Conservation (phyloP, 2,888 invertebrate genomes). For the Euzetes globulus region DNA sequence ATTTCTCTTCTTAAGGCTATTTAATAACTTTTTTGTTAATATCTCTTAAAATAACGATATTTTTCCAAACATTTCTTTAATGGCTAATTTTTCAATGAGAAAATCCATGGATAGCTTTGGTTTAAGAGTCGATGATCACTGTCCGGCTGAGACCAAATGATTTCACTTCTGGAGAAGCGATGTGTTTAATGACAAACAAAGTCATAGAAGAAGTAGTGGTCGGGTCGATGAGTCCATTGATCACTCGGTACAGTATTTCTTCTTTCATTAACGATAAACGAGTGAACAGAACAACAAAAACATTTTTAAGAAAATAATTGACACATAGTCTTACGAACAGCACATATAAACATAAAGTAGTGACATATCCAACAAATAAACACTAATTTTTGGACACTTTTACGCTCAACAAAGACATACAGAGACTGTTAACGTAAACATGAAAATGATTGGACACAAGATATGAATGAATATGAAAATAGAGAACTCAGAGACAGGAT, state of each 20-base stretch:
- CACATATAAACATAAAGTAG: not conserved
- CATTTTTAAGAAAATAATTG: not conserved
- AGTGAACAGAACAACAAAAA: not conserved
- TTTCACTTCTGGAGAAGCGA: not conserved
- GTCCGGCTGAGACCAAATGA: not conserved
- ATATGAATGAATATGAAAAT: not conserved
- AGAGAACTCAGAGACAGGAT: not conserved
- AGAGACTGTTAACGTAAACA: not conserved
- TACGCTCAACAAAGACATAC: too few relatives aligned
- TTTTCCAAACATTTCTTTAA: not conserved
- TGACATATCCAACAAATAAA: not conserved
- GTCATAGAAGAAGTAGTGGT: not conserved
- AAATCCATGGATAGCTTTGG: not conserved
- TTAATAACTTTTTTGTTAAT: conserved; percentile 1
- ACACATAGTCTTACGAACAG: too few relatives aligned
- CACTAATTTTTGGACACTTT: not conserved
- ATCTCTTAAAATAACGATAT: conserved; percentile 1
- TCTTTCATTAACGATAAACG: not conserved
- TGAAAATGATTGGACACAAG: conserved; percentile 1
- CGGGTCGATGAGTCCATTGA: conserved; percentile 1
- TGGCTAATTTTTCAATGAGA: not conserved
- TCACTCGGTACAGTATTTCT: not conserved
- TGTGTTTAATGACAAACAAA: not conserved
- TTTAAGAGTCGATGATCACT: not conserved
- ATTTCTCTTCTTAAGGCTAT: not conserved